These are phyloP conservation scores for Lithosia quadra DNA, from an alignment of 2,888 invertebrate species.

Conservation along the genomic window DNA sequence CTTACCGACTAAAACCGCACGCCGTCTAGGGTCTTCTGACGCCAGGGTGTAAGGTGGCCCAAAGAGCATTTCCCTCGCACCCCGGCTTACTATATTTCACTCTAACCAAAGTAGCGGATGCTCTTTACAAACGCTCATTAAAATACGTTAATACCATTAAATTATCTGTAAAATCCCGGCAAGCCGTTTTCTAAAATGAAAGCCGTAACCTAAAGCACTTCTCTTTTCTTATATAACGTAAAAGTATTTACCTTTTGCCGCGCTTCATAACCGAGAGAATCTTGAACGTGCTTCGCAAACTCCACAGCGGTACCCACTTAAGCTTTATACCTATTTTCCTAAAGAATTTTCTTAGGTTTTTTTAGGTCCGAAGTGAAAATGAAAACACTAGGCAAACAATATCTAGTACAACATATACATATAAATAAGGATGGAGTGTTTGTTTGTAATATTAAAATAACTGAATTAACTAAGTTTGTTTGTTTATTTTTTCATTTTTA, in stretches of 20 bases:
- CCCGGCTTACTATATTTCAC: background rate
- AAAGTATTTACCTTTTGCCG: conserved; percentile 14
- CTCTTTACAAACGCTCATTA: background rate
- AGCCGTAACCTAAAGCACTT: background rate
- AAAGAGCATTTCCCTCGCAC: too few relatives aligned
- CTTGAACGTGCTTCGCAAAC: conserved; percentile 17
- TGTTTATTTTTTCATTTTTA: too few relatives aligned
- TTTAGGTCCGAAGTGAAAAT: conserved; percentile 11
- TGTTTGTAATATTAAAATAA: too few relatives aligned
- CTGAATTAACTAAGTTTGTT: too few relatives aligned
- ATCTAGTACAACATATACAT: background rate
- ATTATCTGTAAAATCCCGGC: background rate
- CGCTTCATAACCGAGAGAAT: conserved; percentile 14
- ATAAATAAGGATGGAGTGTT: too few relatives aligned
- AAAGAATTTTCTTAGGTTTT: conserved; percentile 10
- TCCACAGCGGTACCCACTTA: conserved; percentile 1
- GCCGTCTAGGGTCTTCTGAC: too few relatives aligned
- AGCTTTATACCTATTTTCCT: conserved; percentile 4
- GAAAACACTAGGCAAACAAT: conserved; percentile 10
- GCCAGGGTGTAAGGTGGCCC: too few relatives aligned
- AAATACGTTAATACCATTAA: background rate
- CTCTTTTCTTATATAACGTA: background rate
- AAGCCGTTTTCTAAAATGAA: conserved; percentile 5
- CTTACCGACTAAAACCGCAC: too few relatives aligned
- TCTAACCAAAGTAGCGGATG: background rate